Conservation (phyloP, 64 coral and sea anemone species). For the Dendrophyllia cribrosa region DNA sequence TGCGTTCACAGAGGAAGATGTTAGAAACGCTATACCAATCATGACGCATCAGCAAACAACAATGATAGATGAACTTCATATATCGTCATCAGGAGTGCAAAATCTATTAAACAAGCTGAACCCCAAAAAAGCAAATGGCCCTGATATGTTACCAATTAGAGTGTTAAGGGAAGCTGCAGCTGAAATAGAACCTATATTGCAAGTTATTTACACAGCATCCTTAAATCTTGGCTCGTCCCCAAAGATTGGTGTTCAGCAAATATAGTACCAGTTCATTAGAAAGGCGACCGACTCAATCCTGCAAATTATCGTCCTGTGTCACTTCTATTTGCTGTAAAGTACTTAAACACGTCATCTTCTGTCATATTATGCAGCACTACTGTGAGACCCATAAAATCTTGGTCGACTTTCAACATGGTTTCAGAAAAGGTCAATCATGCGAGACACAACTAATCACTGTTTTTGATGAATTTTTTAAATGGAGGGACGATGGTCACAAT, state of each 20-base stretch:
- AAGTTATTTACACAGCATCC: neutral
- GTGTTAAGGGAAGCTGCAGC: too few species aligned
- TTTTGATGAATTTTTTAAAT: slow-evolving; percentile 38
- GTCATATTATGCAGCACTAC: neutral
- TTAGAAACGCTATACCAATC: too few species aligned
- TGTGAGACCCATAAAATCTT: slow-evolving; percentile 1
- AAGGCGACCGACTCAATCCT: neutral
- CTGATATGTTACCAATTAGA: too few species aligned
- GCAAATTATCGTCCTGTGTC: too few species aligned
- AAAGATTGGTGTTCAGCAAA: neutral
- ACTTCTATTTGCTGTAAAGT: too few species aligned
- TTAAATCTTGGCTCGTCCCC: neutral
- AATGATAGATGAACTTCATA: too few species aligned
- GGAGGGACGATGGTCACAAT: slow-evolving; percentile 33
- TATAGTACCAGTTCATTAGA: neutral
- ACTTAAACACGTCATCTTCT: slow-evolving; percentile 8
- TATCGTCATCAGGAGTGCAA: too few species aligned
- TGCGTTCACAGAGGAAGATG: too few species aligned
- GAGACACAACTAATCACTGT: slow-evolving; percentile 31
- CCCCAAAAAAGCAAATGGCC: too few species aligned
- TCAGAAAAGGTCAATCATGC: slow-evolving; percentile 24
- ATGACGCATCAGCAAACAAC: too few species aligned
- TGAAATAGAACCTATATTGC: neutral
- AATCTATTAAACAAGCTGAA: too few species aligned
- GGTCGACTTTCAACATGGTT: slow-evolving; percentile 15